phyloP scores from a whole-genome alignment of 1,140 invertebrate species.

The Papilio helenus region DNA sequence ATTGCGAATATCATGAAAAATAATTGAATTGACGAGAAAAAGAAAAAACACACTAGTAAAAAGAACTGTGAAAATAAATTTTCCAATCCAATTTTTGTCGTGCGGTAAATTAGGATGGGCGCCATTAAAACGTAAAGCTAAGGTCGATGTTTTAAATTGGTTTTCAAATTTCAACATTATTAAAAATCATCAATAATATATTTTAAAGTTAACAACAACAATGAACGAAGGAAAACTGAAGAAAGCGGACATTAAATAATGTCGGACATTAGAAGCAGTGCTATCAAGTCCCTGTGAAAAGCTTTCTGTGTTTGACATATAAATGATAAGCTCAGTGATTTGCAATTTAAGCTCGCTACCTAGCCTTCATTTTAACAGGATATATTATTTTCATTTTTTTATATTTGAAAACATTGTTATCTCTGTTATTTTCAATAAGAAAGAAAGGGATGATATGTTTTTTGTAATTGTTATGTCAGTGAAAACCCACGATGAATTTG shows the following conservation, averaged over 20 bases:
- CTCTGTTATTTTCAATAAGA: too few species aligned
- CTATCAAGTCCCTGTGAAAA: slow-evolving; percentile 10
- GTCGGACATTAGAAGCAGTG: neutral
- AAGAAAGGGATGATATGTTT: too few species aligned
- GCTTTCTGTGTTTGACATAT: slow-evolving; percentile 24
- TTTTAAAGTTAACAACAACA: neutral
- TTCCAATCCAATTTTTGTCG: slow-evolving; percentile 45
- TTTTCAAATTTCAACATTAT: slow-evolving; percentile 46
- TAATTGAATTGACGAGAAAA: slow-evolving; percentile 50
- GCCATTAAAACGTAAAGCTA: slow-evolving; percentile 46
- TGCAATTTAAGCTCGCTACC: neutral
- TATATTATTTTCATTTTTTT: too few species aligned
- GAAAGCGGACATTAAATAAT: neutral
- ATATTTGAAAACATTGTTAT: too few species aligned
- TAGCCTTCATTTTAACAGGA: too few species aligned
- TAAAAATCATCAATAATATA: neutral
- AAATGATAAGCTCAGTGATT: slow-evolving; percentile 20
- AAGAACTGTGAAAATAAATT: slow-evolving; percentile 44
- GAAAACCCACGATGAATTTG: too few species aligned
- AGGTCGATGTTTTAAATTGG: slow-evolving; percentile 46
- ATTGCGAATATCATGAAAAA: slow-evolving; percentile 49
- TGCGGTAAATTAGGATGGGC: slow-evolving; percentile 44
- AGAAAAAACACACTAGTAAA: slow-evolving; percentile 40
- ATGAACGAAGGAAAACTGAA: neutral
- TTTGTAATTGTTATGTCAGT: too few species aligned